Evolutionary conservation across 2,797 vertebrate species (phyloP).

Genomic region (Rallus crepitans): DNA sequence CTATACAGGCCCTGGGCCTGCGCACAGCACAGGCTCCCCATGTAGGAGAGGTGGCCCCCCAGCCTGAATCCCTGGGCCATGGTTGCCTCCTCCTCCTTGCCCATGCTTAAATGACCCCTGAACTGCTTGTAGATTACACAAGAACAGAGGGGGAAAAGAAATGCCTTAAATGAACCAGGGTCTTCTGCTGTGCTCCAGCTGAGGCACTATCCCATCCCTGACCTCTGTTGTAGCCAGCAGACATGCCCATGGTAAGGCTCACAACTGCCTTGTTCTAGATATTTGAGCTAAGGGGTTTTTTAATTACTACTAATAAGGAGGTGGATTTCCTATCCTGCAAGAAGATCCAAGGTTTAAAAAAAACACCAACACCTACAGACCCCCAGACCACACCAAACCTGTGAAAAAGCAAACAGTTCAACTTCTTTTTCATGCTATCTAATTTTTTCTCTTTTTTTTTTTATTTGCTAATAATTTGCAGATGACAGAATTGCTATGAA

Average conservation of each 20-base stretch:
- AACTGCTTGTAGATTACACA: neutral
- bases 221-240: neutral
- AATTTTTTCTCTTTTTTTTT: neutral
- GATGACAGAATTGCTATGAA: neutral
- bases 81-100: neutral
- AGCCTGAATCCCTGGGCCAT: neutral
- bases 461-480: neutral
- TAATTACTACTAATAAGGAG: neutral
- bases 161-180: neutral
- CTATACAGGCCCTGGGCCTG: fast-evolving
- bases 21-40: neutral
- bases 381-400: neutral
- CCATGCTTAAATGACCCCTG: neutral
- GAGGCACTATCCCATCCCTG: neutral
- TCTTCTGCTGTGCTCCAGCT: neutral
- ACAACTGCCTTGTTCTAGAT: neutral
- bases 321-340: neutral
- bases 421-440: neutral
- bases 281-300: neutral
- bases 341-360: neutral
- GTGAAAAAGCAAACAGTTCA: neutral
- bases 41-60: neutral
- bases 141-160: neutral
- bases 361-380: too few species aligned
- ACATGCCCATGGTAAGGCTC: neutral